These are phyloP conservation scores for Phaenicophaeus curvirostris DNA, from an alignment of 2,797 vertebrate species.

Conservation along the genomic window DNA sequence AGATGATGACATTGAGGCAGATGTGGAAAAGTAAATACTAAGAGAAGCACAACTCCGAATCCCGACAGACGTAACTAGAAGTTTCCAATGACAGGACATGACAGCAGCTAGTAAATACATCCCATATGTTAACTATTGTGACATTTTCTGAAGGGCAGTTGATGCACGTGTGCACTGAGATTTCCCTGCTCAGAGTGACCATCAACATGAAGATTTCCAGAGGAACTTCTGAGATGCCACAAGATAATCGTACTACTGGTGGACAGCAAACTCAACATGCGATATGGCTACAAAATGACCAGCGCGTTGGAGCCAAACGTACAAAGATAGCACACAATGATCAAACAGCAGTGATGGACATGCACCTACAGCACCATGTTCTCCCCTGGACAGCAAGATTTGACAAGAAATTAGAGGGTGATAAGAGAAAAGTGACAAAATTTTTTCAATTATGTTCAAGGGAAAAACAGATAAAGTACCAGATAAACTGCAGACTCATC, in stretches of 20 bases:
- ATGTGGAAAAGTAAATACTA: background rate
- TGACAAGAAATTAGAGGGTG: background rate
- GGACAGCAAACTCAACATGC: constrained; percentile 9
- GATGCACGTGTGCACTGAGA: background rate
- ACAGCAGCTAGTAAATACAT: background rate
- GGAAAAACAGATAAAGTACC: background rate
- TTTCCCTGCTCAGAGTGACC: background rate
- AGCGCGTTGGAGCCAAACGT: background rate
- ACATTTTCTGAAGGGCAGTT: constrained; percentile 11
- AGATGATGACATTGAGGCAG: background rate
- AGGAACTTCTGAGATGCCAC: background rate
- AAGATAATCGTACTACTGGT: background rate
- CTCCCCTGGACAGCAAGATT: background rate
- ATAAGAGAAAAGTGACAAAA: constrained; percentile 32
- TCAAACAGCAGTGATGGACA: background rate
- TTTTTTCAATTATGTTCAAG: background rate
- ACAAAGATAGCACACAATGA: background rate
- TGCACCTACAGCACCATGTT: background rate
- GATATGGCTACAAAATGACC: background rate
- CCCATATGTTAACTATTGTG: background rate
- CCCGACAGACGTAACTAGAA: background rate
- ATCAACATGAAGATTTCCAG: background rate
- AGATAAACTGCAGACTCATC: background rate
- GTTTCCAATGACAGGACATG: background rate
- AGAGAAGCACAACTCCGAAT: background rate